Conservation (phyloP, 2,113 vertebrate species). For the Lophotis ruficrista region DNA sequence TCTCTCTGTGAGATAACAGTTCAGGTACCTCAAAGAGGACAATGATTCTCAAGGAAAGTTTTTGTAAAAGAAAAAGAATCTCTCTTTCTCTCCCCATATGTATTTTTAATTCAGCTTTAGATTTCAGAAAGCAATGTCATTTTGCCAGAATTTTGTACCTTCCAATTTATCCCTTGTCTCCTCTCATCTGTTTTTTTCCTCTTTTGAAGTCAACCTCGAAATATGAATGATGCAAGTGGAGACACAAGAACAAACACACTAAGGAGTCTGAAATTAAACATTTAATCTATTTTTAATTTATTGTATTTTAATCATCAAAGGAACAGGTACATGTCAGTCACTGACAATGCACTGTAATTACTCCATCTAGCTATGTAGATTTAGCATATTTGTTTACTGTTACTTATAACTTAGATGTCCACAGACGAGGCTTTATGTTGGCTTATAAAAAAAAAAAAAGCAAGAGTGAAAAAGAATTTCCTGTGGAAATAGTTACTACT, state of each 20-base stretch:
- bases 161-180: not conserved
- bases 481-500: not conserved
- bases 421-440: not conserved
- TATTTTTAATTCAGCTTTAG: not conserved
- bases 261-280: not conserved
- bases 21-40: not conserved
- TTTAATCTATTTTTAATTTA: not conserved
- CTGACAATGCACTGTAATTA: not conserved
- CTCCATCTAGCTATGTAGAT: not conserved
- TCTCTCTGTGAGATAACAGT: not conserved
- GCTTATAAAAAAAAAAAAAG: not conserved
- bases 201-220: not conserved
- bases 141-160: not conserved
- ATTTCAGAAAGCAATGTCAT: not conserved
- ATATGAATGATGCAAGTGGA: not conserved
- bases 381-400: not conserved
- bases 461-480: not conserved
- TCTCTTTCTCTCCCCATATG: accelerated
- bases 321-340: not conserved
- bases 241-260: not conserved
- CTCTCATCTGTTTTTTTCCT: not conserved
- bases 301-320: slow-evolving; percentile 7
- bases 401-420: not conserved
- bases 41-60: not conserved
- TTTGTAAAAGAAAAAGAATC: not conserved